Percentiles rank a stretch among this genome's conserved stretches.
Evolutionary conservation across 2,113 vertebrate species (phyloP).

Genomic region (Agelaius tricolor): DNA sequence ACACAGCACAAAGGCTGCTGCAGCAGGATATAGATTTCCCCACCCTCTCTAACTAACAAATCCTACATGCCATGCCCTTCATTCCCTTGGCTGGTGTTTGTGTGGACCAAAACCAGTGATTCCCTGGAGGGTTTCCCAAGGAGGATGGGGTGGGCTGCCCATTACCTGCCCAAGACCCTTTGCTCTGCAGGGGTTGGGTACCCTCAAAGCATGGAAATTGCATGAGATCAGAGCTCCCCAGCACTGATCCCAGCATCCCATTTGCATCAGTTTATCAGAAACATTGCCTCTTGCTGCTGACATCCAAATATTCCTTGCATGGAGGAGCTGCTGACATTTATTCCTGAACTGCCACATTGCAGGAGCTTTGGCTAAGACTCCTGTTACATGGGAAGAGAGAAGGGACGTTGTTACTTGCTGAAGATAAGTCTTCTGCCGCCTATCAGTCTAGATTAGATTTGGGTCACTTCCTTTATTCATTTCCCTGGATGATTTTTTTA

Average conservation of each 20-base stretch:
- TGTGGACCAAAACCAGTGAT: not conserved
- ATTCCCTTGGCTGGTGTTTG: not conserved
- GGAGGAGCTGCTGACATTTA: conserved; percentile 11
- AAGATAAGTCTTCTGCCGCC: not conserved
- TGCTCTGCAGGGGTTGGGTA: fast-evolving
- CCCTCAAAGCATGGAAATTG: not conserved
- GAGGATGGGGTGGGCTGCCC: not conserved
- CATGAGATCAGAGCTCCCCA: not conserved
- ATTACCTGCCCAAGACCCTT: not conserved
- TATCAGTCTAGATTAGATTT: conserved; percentile 2
- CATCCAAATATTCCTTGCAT: not conserved
- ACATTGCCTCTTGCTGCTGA: not conserved
- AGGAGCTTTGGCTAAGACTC: not conserved
- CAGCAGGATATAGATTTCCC: not conserved
- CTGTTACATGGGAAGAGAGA: not conserved
- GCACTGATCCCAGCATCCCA: not conserved
- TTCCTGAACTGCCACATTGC: not conserved
- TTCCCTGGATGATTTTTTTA: not conserved
- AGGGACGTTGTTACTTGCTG: not conserved
- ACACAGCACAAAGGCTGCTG: not conserved
- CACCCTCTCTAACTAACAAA: not conserved
- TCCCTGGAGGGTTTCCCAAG: not conserved
- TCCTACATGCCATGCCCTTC: too few species aligned
- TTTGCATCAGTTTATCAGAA: not conserved
- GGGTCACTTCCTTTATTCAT: conserved; percentile 31